These are phyloP conservation scores for Diglossa cyanea DNA, from an alignment of 2,797 vertebrate species.

Conservation along the genomic window DNA sequence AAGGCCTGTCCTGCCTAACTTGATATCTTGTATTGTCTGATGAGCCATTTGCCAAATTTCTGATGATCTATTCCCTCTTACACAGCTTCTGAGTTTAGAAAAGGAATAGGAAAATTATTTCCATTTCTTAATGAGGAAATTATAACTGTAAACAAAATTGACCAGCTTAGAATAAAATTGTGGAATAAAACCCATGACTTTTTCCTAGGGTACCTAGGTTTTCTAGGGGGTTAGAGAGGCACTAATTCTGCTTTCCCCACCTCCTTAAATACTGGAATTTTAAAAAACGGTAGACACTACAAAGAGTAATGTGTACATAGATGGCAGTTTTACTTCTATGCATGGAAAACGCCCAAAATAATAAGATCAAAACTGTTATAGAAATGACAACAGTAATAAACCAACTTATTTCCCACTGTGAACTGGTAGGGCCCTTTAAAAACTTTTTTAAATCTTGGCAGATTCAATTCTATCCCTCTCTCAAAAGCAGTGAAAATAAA, in stretches of 20 bases:
- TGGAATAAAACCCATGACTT: neutral
- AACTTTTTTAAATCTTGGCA: neutral
- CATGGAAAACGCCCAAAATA: fast-evolving
- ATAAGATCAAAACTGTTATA: neutral
- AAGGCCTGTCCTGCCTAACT: neutral
- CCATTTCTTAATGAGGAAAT: neutral
- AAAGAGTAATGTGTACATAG: neutral
- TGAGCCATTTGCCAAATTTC: neutral
- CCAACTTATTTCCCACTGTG: neutral
- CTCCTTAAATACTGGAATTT: neutral
- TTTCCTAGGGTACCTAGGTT: neutral
- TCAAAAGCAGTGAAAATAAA: neutral
- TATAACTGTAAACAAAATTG: neutral
- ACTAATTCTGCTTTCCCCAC: neutral
- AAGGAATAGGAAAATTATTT: neutral
- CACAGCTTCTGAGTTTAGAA: neutral
- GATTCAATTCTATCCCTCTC: neutral
- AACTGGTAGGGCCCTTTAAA: neutral
- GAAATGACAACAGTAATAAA: neutral
- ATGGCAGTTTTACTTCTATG: fast-evolving
- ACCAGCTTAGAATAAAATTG: neutral
- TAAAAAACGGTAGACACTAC: neutral
- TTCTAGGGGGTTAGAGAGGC: neutral
- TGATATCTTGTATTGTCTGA: neutral
- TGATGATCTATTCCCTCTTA: neutral